Percentiles rank a stretch among this genome's conserved stretches.
These are phyloP conservation scores for Dermatemys mawii DNA, from an alignment of 2,113 vertebrate species.

Conservation along the genomic window DNA sequence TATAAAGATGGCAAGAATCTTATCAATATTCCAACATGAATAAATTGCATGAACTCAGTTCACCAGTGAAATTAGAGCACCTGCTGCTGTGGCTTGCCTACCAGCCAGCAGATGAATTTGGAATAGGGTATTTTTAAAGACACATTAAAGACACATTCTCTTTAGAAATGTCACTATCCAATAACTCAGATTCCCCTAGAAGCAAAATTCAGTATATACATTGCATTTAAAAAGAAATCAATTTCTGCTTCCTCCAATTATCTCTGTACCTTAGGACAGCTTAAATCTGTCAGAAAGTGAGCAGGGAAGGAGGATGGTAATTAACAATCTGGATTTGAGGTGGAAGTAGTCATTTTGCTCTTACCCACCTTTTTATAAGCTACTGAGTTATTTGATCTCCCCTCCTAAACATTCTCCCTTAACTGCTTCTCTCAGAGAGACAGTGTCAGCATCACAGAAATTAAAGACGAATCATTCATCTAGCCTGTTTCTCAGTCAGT, in stretches of 20 bases:
- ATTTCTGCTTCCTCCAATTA: constrained; percentile 40
- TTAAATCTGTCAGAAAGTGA: constrained; percentile 30
- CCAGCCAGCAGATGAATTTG: constrained; percentile 14
- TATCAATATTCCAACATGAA: not conserved
- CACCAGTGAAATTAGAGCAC: not conserved
- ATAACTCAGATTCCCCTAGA: not conserved
- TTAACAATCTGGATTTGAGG: not conserved
- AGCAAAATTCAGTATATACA: constrained; percentile 47
- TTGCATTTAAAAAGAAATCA: constrained; percentile 55
- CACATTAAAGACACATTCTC: not conserved
- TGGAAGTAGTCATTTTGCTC: not conserved
- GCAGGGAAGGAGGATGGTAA: constrained; percentile 35
- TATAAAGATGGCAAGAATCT: not conserved
- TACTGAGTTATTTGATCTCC: not conserved
- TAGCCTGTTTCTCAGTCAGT: not conserved
- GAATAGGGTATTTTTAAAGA: not conserved
- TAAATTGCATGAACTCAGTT: not conserved
- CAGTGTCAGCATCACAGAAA: not conserved
- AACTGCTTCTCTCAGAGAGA: not conserved
- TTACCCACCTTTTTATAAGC: not conserved
- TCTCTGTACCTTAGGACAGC: constrained; percentile 17
- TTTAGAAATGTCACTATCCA: not conserved
- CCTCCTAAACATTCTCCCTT: not conserved
- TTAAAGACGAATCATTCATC: not conserved
- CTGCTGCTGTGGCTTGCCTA: not conserved